A percentile compares a stretch with the other conserved stretches of the same genome.
phyloP scores from a whole-genome alignment of 2,113 vertebrate species.

The Xenotilapia longispinis region DNA sequence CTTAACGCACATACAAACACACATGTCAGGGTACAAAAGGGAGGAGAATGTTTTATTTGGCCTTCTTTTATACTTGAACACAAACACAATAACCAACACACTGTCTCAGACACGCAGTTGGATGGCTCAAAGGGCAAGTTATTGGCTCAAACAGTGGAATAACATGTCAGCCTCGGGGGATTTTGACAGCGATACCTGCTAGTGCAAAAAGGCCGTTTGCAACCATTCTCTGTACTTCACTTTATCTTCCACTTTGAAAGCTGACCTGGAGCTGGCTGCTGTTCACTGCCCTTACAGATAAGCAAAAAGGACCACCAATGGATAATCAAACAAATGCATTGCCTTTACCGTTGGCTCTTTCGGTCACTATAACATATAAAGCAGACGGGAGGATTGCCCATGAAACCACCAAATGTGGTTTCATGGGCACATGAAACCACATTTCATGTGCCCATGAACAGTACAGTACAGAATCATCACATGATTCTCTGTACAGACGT shows the following conservation, averaged over 20 bases:
- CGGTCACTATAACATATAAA: background rate
- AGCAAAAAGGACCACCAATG: background rate
- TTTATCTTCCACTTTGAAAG: background rate
- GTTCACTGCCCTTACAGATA: background rate
- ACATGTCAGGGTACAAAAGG: background rate
- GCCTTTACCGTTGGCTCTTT: background rate
- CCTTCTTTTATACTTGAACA: background rate
- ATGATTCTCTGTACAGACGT: too few relatives aligned
- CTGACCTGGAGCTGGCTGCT: background rate
- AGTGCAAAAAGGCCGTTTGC: constrained; percentile 12
- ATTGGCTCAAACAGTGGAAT: constrained; percentile 46
- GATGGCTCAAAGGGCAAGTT: constrained; percentile 31
- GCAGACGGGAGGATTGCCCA: background rate
- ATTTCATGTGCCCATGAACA: too few relatives aligned
- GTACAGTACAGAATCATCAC: too few relatives aligned
- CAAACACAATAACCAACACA: background rate
- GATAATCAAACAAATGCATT: background rate
- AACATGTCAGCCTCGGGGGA: constrained; percentile 33
- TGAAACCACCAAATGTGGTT: background rate
- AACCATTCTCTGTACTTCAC: background rate
- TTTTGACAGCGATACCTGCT: constrained; percentile 20
- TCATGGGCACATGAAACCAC: too few relatives aligned
- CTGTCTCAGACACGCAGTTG: background rate
- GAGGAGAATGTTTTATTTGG: background rate
- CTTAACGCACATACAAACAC: background rate